phyloP scores from a whole-genome alignment of 1,140 invertebrate genomes.

The Aphidius ervi region DNA sequence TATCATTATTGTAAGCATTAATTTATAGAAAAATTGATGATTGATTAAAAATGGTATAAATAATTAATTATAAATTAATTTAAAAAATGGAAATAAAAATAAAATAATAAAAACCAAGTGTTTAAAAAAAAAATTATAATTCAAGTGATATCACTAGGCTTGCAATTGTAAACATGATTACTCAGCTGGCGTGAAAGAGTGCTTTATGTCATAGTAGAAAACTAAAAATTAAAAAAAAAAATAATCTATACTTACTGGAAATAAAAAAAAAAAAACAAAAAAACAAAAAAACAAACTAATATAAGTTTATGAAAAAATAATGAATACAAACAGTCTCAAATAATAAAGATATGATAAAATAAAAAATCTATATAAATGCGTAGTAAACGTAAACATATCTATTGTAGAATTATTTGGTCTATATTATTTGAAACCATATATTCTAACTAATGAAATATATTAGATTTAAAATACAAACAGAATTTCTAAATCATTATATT shows the following conservation, averaged over 20 bases:
- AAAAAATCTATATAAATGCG: no score
- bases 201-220: conserved; percentile 30
- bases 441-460: no score
- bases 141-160: conserved; percentile 24
- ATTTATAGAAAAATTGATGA: conserved; percentile 16
- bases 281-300: conserved; percentile 5
- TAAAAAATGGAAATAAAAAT: conserved; percentile 18
- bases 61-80: conserved; percentile 21
- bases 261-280: background rate
- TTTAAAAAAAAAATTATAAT: conserved; percentile 24
- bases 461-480: no score
- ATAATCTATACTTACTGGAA: conserved; percentile 3
- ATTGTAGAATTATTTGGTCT: no score
- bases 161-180: conserved; percentile 31
- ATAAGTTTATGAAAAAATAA: conserved; percentile 8
- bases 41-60: conserved; percentile 31
- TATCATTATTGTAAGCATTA: conserved; percentile 20
- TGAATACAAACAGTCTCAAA: background rate
- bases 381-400: no score
- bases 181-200: conserved; percentile 30
- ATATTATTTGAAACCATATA: no score
- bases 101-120: conserved; percentile 18
- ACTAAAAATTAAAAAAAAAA: conserved; percentile 18
- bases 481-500: no score
- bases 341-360: no score